Conservation (phyloP, 2,888 invertebrate species). For the Prenolepis imparis region DNA sequence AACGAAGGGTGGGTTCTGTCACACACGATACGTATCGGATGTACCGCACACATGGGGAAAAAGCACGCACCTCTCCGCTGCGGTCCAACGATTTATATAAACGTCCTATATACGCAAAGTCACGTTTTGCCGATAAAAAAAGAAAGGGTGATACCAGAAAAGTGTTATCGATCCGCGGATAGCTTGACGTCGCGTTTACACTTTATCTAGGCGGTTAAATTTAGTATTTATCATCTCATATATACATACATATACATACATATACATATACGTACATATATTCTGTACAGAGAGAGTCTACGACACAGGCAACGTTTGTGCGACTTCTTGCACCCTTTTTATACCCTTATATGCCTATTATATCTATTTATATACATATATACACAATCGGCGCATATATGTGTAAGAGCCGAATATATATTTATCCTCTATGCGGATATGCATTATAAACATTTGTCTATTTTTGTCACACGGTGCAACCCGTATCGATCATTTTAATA, state of each 20-base stretch:
- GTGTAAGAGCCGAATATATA: conserved; percentile 17
- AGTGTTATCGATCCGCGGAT: conserved; percentile 72
- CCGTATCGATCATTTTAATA: conserved; percentile 51
- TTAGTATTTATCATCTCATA: conserved; percentile 66
- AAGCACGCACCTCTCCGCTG: conserved; percentile 19
- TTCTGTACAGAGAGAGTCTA: conserved; percentile 55
- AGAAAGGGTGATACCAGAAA: conserved; percentile 52
- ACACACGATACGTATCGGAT: conserved; percentile 27
- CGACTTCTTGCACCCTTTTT: conserved; percentile 41
- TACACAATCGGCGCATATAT: background rate
- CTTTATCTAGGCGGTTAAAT: conserved; percentile 69
- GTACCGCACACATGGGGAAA: conserved; percentile 2
- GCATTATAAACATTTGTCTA: conserved; percentile 46
- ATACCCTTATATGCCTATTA: background rate
- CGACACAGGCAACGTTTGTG: conserved; percentile 74
- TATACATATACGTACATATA: conserved; percentile 55
- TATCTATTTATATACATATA: conserved; percentile 2
- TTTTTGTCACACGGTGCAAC: conserved; percentile 41
- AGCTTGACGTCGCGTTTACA: conserved; percentile 45
- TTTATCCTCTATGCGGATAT: conserved; percentile 33
- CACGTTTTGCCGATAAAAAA: conserved; percentile 55
- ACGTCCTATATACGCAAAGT: conserved; percentile 44
- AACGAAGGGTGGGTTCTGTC: conserved; percentile 28
- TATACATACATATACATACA: conserved; percentile 32
- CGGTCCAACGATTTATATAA: conserved; percentile 58